phyloP scores from a whole-genome alignment of 2,797 vertebrate genomes.

The Benthosema pterotum region DNA sequence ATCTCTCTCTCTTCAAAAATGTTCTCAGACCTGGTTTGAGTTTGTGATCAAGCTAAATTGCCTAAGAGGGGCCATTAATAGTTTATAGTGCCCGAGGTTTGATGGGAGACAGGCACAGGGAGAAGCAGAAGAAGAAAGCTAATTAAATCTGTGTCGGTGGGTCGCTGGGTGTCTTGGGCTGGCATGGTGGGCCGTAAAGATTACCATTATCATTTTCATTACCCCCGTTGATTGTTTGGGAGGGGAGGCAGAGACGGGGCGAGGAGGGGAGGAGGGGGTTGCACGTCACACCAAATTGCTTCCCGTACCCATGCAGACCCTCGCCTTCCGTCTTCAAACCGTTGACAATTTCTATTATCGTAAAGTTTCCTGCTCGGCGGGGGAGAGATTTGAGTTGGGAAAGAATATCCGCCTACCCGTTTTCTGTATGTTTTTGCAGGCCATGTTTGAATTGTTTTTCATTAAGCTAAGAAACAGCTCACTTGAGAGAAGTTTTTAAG shows the following conservation, averaged over 20 bases:
- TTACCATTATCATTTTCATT: slow-evolving; percentile 80
- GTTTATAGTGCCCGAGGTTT: slow-evolving; percentile 64
- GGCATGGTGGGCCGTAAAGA: slow-evolving; percentile 75
- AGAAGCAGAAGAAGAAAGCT: slow-evolving; percentile 55
- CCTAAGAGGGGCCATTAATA: slow-evolving; percentile 71
- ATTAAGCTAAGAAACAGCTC: slow-evolving; percentile 13
- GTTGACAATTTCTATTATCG: slow-evolving; percentile 62
- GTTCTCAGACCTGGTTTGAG: slow-evolving; percentile 61
- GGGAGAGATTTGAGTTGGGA: slow-evolving; percentile 52
- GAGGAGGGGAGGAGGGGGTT: background rate
- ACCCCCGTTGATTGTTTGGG: slow-evolving; percentile 69
- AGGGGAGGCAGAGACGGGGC: slow-evolving; percentile 10
- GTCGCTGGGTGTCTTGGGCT: slow-evolving; percentile 62
- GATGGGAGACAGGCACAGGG: slow-evolving; percentile 63
- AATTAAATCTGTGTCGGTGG: slow-evolving; percentile 75
- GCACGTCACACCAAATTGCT: slow-evolving; percentile 56
- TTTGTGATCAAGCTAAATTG: slow-evolving; percentile 70
- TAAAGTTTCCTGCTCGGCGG: slow-evolving; percentile 51
- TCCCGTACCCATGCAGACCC: slow-evolving; percentile 6
- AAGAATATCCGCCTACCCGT: slow-evolving; percentile 33
- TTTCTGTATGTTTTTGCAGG: slow-evolving; percentile 32
- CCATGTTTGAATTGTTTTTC: slow-evolving; percentile 14
- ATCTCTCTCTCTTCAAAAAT: slow-evolving; percentile 61
- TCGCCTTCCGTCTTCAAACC: slow-evolving; percentile 56
- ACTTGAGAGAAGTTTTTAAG: background rate